These are phyloP conservation scores for Listronotus bonariensis DNA, from an alignment of 1,140 invertebrate species.

Conservation along the genomic window DNA sequence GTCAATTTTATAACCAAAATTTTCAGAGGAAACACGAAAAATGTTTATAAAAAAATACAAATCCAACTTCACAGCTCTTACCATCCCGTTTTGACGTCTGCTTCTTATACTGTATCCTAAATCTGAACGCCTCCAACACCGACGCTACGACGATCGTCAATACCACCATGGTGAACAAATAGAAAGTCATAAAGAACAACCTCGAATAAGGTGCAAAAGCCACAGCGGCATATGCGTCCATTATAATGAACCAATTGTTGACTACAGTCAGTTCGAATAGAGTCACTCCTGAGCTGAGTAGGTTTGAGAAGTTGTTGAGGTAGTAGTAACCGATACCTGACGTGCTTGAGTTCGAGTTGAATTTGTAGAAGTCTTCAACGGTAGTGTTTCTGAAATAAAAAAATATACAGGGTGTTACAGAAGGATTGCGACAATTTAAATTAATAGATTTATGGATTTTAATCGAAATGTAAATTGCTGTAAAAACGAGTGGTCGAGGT, in stretches of 20 bases:
- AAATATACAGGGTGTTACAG: neutral
- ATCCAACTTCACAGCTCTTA: constrained; percentile 55
- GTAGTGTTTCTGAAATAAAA: constrained; percentile 71
- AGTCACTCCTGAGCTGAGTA: constrained; percentile 76
- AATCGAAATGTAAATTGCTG: no score
- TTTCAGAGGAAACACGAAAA: no score
- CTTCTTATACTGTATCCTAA: constrained; percentile 85
- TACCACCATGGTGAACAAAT: constrained; percentile 89
- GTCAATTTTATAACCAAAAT: no score
- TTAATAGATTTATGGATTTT: no score
- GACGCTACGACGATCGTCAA: constrained; percentile 90
- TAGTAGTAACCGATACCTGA: constrained; percentile 82
- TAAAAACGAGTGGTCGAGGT: no score
- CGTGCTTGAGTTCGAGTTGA: constrained; percentile 64
- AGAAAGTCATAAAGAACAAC: constrained; percentile 89
- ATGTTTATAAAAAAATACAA: no score
- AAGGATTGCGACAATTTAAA: no score
- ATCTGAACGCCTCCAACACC: constrained; percentile 87
- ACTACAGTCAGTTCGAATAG: constrained; percentile 90
- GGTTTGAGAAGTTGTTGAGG: constrained; percentile 83
- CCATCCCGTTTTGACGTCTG: constrained; percentile 82
- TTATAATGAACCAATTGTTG: constrained; percentile 91
- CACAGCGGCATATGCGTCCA: constrained; percentile 83
- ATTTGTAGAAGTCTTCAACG: constrained; percentile 84
- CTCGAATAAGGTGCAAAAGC: constrained; percentile 66